These are phyloP conservation scores for Drosophila varians DNA, from an alignment of 1,140 invertebrate genomes.

Conservation along the genomic window DNA sequence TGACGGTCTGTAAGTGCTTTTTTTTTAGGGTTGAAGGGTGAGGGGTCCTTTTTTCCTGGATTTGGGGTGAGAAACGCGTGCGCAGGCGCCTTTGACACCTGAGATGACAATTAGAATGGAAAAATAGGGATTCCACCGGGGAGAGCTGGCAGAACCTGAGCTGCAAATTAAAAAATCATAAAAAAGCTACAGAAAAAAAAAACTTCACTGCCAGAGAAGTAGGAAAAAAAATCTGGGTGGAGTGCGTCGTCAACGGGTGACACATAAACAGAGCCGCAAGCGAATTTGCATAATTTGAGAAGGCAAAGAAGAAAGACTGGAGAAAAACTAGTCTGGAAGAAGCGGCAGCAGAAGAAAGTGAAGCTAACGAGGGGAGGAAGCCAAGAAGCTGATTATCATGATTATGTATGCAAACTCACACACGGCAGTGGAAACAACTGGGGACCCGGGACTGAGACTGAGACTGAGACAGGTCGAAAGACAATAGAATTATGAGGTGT, in stretches of 20 bases:
- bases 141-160: constrained; percentile 22
- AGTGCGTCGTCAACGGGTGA: constrained; percentile 55
- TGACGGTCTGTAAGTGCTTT: constrained; percentile 15
- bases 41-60: neutral
- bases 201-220: constrained; percentile 26
- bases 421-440: constrained; percentile 12
- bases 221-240: constrained; percentile 55
- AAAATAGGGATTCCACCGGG: constrained; percentile 3
- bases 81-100: constrained; percentile 71
- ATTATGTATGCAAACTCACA: constrained; percentile 75
- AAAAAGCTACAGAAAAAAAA: constrained; percentile 42
- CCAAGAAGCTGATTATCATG: constrained; percentile 65
- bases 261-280: constrained; percentile 58
- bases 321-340: constrained; percentile 26
- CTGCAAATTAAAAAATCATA: constrained; percentile 77
- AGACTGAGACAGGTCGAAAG: constrained; percentile 55
- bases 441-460: no score
- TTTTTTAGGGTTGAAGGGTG: constrained; percentile 20
- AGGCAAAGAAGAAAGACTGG: constrained; percentile 14
- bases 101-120: constrained; percentile 59
- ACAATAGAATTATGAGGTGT: constrained; percentile 82
- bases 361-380: constrained; percentile 64
- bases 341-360: constrained; percentile 61
- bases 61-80: constrained; percentile 58
- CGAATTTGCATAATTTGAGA: constrained; percentile 73